phyloP scores from a whole-genome alignment of 2,888 invertebrate species.

The Amphiduros pacificus region DNA sequence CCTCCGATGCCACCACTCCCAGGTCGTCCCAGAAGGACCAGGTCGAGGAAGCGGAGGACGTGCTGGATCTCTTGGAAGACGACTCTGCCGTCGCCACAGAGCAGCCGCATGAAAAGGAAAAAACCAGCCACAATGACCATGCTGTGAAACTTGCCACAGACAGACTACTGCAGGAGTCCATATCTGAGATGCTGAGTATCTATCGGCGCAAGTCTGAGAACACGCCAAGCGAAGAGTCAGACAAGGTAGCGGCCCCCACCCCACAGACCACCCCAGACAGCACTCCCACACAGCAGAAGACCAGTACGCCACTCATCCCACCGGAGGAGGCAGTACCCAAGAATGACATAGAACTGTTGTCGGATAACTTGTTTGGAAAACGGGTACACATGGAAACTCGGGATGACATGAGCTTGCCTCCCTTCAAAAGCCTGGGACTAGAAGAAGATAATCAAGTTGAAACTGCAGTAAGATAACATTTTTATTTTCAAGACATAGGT shows the following conservation, averaged over 20 bases:
- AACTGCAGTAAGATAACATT: too few species aligned
- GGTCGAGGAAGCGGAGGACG: conserved; percentile 2
- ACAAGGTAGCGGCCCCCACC: too few species aligned
- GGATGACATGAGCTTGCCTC: neutral
- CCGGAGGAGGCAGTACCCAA: too few species aligned
- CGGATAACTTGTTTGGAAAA: neutral
- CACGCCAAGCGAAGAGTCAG: too few species aligned
- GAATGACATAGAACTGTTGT: neutral
- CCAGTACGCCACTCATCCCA: too few species aligned
- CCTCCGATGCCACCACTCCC: conserved; percentile 1
- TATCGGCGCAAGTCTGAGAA: conserved; percentile 2
- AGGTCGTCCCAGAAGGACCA: neutral
- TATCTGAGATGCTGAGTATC: conserved; percentile 47
- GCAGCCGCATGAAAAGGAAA: neutral
- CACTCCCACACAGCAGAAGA: too few species aligned
- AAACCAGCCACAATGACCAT: conserved; percentile 15
- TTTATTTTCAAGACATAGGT: too few species aligned
- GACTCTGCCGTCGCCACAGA: too few species aligned
- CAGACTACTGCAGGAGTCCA: conserved; percentile 47
- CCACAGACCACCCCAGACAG: too few species aligned
- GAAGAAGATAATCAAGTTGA: too few species aligned
- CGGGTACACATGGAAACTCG: neutral
- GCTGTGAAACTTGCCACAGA: conserved; percentile 42
- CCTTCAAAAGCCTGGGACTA: too few species aligned
- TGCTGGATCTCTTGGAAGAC: conserved; percentile 45